phyloP scores from a whole-genome alignment of 2,113 vertebrate genomes.

The Pitta sordida region DNA sequence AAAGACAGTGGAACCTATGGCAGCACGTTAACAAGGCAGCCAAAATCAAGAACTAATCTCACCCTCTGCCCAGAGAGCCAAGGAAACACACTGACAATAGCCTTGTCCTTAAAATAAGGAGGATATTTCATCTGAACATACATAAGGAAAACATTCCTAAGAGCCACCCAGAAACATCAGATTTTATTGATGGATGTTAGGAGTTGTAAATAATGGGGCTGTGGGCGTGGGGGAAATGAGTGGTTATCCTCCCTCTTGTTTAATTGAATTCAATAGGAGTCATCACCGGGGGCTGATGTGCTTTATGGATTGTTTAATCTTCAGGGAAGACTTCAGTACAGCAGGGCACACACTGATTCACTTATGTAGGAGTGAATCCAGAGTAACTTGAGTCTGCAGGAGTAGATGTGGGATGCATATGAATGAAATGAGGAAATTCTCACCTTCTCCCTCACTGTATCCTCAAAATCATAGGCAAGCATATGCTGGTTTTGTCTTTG shows the following conservation, averaged over 20 bases:
- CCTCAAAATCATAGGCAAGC: neutral
- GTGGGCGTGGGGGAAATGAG: accelerated
- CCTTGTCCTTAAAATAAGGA: neutral
- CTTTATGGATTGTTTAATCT: neutral
- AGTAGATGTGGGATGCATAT: neutral
- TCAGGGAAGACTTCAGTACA: neutral
- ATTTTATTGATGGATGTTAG: neutral
- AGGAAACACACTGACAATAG: neutral
- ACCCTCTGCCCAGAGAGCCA: neutral
- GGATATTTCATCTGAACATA: neutral
- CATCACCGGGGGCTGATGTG: neutral
- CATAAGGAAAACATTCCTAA: neutral
- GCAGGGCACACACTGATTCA: neutral
- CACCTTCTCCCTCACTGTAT: neutral
- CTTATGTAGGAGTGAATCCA: neutral
- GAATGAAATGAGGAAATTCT: neutral
- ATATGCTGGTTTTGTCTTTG: neutral
- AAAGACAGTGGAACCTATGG: neutral
- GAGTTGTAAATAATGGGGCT: accelerated
- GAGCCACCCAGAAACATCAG: neutral
- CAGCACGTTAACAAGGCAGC: neutral
- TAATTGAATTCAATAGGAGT: neutral
- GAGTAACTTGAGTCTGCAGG: neutral
- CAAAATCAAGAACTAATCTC: neutral
- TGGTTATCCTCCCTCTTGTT: neutral